Percentiles rank a stretch among this genome's conserved stretches.
phyloP scores from a whole-genome alignment of 2,797 vertebrate species.

The Squalus acanthias region DNA sequence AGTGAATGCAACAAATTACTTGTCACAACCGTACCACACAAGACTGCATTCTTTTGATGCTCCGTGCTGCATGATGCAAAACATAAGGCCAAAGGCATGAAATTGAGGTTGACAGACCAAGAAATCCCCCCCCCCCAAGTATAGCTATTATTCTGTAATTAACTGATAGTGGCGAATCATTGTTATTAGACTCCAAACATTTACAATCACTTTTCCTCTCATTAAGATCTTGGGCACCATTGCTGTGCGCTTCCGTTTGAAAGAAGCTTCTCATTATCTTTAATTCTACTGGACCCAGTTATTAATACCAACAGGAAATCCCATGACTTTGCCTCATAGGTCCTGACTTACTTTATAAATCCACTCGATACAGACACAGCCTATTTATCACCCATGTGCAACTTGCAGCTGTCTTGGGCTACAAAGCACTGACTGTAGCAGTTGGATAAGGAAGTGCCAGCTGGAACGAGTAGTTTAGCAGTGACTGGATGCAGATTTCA shows the following conservation, averaged over 20 bases:
- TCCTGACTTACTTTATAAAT: constrained; percentile 61
- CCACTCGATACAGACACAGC: constrained; percentile 64
- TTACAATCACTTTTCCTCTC: background rate
- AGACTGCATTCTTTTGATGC: background rate
- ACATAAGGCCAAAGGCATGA: background rate
- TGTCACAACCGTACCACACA: background rate
- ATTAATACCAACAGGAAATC: constrained; percentile 67
- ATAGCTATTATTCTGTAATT: background rate
- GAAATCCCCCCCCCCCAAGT: background rate
- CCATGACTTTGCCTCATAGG: constrained; percentile 62
- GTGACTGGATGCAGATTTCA: constrained; percentile 65
- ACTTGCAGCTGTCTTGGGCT: constrained; percentile 73
- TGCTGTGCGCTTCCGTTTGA: constrained; percentile 14
- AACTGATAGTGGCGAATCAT: background rate
- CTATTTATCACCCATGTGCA: constrained; percentile 51
- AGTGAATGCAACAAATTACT: background rate
- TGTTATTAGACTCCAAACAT: background rate
- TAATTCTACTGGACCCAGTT: constrained; percentile 55
- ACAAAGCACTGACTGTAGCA: constrained; percentile 73
- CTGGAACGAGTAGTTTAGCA: constrained; percentile 75
- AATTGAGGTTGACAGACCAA: background rate
- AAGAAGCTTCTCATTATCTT: constrained; percentile 48
- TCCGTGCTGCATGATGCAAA: background rate
- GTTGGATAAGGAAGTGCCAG: constrained; percentile 75
- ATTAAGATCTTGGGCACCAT: background rate